A percentile compares a stretch with the other conserved stretches of the same genome.
phyloP scores from a whole-genome alignment of 2,113 vertebrate species.

The Nyctereutes procyonoides region DNA sequence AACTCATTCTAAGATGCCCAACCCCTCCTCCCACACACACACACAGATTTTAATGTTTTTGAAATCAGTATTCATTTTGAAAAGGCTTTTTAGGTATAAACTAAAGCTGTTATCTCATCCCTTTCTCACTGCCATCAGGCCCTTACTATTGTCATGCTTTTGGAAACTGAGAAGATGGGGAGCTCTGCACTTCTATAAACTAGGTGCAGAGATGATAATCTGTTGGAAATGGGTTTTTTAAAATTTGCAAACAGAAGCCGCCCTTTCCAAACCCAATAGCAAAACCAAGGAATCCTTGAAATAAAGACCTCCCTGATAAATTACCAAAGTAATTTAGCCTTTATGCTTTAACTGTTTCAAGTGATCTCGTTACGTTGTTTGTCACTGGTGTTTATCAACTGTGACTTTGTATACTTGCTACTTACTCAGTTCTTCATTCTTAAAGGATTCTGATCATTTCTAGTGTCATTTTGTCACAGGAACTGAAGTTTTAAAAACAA shows the following conservation, averaged over 20 bases:
- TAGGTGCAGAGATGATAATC: background rate
- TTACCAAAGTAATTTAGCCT: background rate
- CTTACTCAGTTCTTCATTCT: background rate
- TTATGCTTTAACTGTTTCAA: background rate
- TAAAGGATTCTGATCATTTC: slow-evolving; percentile 16
- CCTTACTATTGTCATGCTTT: background rate
- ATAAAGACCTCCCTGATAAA: background rate
- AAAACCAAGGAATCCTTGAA: slow-evolving; percentile 11
- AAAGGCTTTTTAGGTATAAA: background rate
- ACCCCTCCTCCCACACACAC: too few species aligned
- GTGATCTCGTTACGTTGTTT: background rate
- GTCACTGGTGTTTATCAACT: background rate
- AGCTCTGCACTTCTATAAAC: background rate
- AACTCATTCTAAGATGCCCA: background rate
- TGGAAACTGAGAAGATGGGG: background rate
- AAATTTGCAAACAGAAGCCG: slow-evolving; percentile 11
- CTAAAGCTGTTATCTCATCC: background rate
- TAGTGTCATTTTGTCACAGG: slow-evolving; percentile 23
- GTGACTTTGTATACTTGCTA: background rate
- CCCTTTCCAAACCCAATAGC: background rate
- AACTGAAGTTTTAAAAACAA: background rate
- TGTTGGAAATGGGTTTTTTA: background rate
- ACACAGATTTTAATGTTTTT: background rate
- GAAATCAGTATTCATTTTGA: slow-evolving; percentile 20
- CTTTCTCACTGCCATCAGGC: background rate